Evolutionary conservation across 1,140 invertebrate genomes (phyloP), one percentile per base, ranked within the genome.

Genomic region (Dendrolimus punctatus): DNA sequence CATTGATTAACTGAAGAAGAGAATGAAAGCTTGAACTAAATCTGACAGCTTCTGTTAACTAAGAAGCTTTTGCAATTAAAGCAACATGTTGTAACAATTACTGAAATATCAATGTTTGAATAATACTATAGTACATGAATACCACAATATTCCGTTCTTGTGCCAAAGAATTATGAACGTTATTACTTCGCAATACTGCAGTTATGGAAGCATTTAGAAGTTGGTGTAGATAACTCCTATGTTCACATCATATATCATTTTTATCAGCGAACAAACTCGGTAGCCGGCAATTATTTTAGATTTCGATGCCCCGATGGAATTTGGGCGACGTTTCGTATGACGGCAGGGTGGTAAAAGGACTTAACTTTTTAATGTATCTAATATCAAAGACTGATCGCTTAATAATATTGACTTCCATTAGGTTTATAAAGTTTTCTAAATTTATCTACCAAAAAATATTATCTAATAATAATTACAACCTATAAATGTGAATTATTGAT

Each of bases 281-380:
- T 64, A 64, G 62, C 62, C 51, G 46, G 62, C 57, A 64, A 64
- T 64, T 64, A 64, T 64, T n/a, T n/a, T n/a, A n/a, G n/a, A n/a
- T n/a, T 60, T 57, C 54, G 55, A 60, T 52, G 50, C 54, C 40
- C 38, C 52, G 23, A 53, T 50, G 55, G 46, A 55, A 55, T 53
- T 56, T 45, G 48, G 54, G 40, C 39, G 51, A 48, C 51, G 54
- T 55, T 51, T 48, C n/a, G 43, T 51, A 53, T 57, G 23, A 23
- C 23, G 3, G 23, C 23, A 23, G 23, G 23, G 23, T 2, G 23
- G 23, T 23, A 23, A 23, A 23, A 23, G 23, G 23, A 23, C 23
- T 23, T 23, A 23, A 23, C 23, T 23, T 42, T 42, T 8, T 42
- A 42, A 7, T 42, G 41, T 42, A 42, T 8, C 6, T 42, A 42